Base-by-base conservation (phyloP, 1,140 invertebrate genomes). In the Gryllus bimaculatus region DNA sequence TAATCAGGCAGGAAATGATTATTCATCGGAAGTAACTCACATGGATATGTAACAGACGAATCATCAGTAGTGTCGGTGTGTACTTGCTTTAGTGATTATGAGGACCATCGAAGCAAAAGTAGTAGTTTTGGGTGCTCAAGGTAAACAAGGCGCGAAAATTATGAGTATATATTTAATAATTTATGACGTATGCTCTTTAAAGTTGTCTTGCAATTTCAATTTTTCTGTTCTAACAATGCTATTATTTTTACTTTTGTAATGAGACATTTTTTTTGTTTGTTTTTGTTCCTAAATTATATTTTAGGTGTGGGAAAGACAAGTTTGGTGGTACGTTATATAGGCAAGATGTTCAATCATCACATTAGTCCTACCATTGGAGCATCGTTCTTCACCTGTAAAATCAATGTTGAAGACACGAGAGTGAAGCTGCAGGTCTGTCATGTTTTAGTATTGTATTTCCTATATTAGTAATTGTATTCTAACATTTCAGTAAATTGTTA, bases 221-320 rank as follows among this genome's bases (percentile, higher is more conserved):
- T 48, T 78, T 8, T 26, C 0, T 6, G 13, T 18, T 73, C 8
- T 12, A 79, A 79, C 77, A 79, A 81, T 73, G 74, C 75, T 78
- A 80, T 80, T 79, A 76, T 49, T 81, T 76, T 78, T 78, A 79
- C 81, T 78, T 79, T 81, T 82, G 26, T 75, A 81, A 82, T 81
- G 82, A 76, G 81, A 77, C 66, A 10, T 20, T 78, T 20, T 77
- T 6, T 78, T 78, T 74, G 76, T 78, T 81, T 39, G n/a, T 73
- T 73, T 75, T 81, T 47, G 73, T 78, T 77, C 49, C 82, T 83
- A 47, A 73, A 77, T 78, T 74, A 21, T 80, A 76, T 78, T 78
- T 78, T 26, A 96, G 95, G 93, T 83, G 94, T 96, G 77, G 95
- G 95, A 15, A 96, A 96, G 87, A 96, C 94, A 0, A 94, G 93